Evolutionary conservation across 1,140 invertebrate species (phyloP), one percentile per base, ranked within the genome.

Genomic region (Akabosia matsudoensis): DNA sequence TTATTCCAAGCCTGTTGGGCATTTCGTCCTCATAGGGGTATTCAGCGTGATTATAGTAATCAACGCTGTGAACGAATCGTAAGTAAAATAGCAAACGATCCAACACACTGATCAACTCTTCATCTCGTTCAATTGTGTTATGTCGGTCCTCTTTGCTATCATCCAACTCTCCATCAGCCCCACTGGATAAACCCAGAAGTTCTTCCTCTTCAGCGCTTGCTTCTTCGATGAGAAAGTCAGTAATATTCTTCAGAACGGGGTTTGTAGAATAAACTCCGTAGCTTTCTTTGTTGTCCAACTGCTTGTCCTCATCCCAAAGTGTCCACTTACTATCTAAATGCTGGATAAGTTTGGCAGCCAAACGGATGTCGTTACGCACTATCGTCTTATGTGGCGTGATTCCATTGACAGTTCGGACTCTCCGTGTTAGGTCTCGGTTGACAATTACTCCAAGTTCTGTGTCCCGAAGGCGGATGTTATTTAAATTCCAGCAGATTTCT

Each of bases 21-120:
- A 99, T 99, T 84, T 98, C 97, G 85, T 99, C 97, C 86, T 99
- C 98, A 83, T 98, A 97, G 0, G 97, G 95, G 87, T 99, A 99
- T 83, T 99, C 97, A 82, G 94, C 96, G 82, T 97, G 95, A 86
- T 97, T 98, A 84, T 99, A 99, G 84, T 97, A 99, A 85, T 99
- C 98, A 61, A 99, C 92, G 0, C 97, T 99, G 86, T 99, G 97
- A 0, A 99, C 98, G 61, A 99, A 90, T 37, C 98, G 90, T 78
- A 99, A 85, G 84, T 99, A 99, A 13, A 99, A 85, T 34, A 99
- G 89, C 52, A 99, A 88, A 37, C 91, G 86, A 83, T 95, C 93
- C 64, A 94, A 84, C 31, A 92, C 91, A 89, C 91, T 79, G 2
- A 83, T 79, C 37, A 81, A 72, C 18, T 81, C 80, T 18, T 81